Conservation (phyloP, 2,797 vertebrate species). For the Sebastes paucispinis region DNA sequence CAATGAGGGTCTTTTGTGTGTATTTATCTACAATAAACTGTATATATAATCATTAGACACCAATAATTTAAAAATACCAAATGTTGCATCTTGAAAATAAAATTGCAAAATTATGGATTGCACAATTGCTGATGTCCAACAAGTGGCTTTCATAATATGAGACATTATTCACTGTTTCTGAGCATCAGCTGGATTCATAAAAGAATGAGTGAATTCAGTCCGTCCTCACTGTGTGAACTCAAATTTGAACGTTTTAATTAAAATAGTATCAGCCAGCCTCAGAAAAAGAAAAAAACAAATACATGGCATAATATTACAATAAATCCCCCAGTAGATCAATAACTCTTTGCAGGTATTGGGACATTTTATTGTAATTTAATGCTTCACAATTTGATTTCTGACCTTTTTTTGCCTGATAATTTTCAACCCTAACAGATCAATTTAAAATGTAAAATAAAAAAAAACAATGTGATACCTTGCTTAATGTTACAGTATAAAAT, state of each 20-base stretch:
- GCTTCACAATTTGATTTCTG: background rate
- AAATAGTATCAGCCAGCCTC: background rate
- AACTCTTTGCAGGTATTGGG: background rate
- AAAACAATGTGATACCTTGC: background rate
- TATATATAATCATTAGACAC: constrained; percentile 3
- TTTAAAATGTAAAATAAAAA: background rate
- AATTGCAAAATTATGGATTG: background rate
- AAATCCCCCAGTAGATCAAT: background rate
- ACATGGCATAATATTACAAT: background rate
- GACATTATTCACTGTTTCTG: background rate
- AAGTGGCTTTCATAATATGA: background rate
- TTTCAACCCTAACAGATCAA: background rate
- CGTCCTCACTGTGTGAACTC: background rate
- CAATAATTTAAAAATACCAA: background rate
- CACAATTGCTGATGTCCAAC: background rate
- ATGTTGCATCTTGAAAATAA: constrained; percentile 2
- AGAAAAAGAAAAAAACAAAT: background rate
- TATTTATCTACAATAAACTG: constrained; percentile 8
- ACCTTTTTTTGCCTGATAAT: background rate
- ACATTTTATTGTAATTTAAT: background rate
- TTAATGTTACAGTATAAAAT: background rate
- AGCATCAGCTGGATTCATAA: background rate
- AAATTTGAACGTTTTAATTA: background rate
- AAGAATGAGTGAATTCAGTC: background rate
- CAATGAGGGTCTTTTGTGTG: background rate